phyloP scores from a whole-genome alignment of 2,888 invertebrate genomes.

The Pheosia gnoma region DNA sequence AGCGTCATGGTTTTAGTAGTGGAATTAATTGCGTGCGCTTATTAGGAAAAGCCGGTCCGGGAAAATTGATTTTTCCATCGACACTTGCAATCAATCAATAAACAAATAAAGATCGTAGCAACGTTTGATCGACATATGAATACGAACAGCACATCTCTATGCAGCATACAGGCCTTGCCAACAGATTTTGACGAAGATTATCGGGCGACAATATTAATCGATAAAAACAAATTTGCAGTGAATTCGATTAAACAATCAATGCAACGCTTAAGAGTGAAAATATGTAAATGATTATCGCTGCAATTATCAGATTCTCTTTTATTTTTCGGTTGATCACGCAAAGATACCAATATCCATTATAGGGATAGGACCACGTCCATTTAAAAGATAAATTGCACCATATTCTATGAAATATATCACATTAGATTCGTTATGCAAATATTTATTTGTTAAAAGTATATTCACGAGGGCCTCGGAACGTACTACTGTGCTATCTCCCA shows the following conservation, averaged over 20 bases:
- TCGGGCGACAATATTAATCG: background rate
- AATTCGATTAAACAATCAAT: background rate
- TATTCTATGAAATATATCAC: background rate
- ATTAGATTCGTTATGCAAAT: background rate
- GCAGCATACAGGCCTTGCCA: background rate
- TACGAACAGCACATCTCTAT: too few relatives aligned
- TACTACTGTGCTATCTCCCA: slow-evolving; percentile 26
- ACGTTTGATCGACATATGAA: too few relatives aligned
- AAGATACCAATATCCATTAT: too few relatives aligned
- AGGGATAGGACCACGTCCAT: too few relatives aligned
- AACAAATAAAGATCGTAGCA: too few relatives aligned
- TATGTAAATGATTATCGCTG: background rate
- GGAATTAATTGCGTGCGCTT: too few relatives aligned
- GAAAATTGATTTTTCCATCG: too few relatives aligned
- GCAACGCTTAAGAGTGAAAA: background rate
- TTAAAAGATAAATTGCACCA: background rate
- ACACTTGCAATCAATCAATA: too few relatives aligned
- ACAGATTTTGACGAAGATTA: background rate
- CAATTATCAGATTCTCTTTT: background rate
- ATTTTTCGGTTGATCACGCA: background rate
- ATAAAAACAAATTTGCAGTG: background rate
- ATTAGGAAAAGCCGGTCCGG: too few relatives aligned
- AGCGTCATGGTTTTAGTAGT: too few relatives aligned
- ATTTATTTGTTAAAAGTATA: slow-evolving; percentile 12
- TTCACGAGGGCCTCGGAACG: slow-evolving; percentile 27